phyloP scores from a whole-genome alignment of 64 coral and sea anemone genomes.

The Montipora efflorescens region DNA sequence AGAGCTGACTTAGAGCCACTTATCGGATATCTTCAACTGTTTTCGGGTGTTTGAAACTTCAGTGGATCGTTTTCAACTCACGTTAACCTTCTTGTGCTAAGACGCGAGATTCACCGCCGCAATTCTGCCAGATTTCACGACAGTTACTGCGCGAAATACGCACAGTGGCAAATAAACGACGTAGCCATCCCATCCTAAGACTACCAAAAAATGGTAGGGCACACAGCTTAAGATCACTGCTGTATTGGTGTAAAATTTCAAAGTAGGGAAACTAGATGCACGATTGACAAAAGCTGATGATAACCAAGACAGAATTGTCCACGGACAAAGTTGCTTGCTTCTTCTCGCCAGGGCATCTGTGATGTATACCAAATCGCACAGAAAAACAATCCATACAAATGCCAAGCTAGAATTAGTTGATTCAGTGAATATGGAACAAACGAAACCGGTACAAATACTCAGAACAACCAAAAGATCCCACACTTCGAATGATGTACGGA shows the following conservation, averaged over 20 bases:
- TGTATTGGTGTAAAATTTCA: not conserved
- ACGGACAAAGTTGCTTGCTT: slow-evolving; percentile 3
- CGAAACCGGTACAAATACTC: slow-evolving; percentile 10
- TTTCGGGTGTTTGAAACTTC: not conserved
- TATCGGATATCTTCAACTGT: not conserved
- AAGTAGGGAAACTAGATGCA: not conserved
- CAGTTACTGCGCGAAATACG: not conserved
- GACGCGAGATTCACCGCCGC: not conserved
- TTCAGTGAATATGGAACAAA: slow-evolving; percentile 33
- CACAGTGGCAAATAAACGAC: not conserved
- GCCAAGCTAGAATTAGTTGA: slow-evolving; percentile 8
- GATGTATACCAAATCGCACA: slow-evolving; percentile 69
- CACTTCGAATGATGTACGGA: not conserved
- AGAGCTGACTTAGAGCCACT: not conserved
- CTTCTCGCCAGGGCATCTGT: slow-evolving; percentile 44
- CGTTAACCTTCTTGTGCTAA: not conserved
- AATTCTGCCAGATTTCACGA: slow-evolving; percentile 10
- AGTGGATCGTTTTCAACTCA: not conserved
- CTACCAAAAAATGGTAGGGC: slow-evolving; percentile 20
- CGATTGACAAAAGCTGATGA: not conserved
- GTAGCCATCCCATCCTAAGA: not conserved
- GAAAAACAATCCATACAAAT: slow-evolving; percentile 35
- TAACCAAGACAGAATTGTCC: not conserved
- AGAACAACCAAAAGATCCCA: slow-evolving; percentile 51
- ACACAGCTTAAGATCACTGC: not conserved